Percentiles rank a stretch among this genome's conserved stretches.
Evolutionary conservation across 2,797 vertebrate genomes (phyloP).

Genomic region (Muscicapa comitata): DNA sequence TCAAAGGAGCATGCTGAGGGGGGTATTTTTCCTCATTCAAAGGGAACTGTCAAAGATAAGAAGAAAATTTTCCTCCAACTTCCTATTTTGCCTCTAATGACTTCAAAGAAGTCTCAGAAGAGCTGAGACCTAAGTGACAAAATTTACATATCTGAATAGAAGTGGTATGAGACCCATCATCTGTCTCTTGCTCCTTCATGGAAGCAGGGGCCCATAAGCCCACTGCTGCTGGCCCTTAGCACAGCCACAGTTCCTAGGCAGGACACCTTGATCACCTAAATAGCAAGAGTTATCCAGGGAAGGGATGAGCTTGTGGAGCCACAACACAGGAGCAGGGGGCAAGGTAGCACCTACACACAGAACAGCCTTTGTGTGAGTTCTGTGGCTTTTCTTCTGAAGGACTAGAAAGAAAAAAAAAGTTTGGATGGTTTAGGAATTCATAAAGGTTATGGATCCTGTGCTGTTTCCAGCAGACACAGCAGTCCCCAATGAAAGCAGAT

Average conservation of each 20-base stretch:
- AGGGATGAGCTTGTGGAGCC: neutral
- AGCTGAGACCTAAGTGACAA: neutral
- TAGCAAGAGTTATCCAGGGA: neutral
- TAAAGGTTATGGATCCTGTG: neutral
- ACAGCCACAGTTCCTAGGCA: neutral
- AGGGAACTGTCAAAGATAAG: neutral
- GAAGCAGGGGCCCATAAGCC: neutral
- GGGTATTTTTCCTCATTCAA: neutral
- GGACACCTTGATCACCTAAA: neutral
- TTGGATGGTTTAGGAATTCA: neutral
- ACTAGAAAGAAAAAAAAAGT: neutral
- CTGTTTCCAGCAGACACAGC: neutral
- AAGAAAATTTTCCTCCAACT: neutral
- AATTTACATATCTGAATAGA: neutral
- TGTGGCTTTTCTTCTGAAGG: neutral
- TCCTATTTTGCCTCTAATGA: neutral
- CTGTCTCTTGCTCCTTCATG: neutral
- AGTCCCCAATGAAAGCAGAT: neutral
- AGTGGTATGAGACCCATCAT: neutral
- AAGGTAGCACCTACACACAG: neutral
- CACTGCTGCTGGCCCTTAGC: neutral
- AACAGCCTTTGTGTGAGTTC: neutral
- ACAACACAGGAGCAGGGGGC: neutral
- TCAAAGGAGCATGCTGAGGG: neutral
- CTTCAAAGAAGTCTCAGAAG: neutral